phyloP scores from a whole-genome alignment of 2,888 invertebrate genomes.

The Scrobipalpa costella region DNA sequence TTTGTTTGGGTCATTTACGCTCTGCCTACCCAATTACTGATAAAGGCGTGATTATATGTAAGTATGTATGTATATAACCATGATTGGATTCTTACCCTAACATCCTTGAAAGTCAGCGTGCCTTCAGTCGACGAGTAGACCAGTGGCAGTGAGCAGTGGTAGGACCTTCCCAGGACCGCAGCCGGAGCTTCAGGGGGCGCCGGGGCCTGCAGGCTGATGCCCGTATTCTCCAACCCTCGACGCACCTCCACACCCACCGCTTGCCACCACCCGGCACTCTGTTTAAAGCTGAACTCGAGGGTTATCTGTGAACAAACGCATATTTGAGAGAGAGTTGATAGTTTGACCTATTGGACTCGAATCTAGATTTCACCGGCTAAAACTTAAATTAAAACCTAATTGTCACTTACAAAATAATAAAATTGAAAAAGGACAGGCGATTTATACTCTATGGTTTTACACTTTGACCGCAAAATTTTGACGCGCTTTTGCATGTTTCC shows the following conservation, averaged over 20 bases:
- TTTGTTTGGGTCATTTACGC: no score
- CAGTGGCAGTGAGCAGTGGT: constrained; percentile 76
- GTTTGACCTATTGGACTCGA: no score
- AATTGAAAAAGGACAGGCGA: no score
- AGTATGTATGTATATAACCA: no score
- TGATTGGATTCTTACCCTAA: constrained; percentile 70
- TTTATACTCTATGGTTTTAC: no score
- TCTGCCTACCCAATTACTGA: no score
- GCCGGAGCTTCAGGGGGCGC: constrained; percentile 67
- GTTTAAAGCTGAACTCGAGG: constrained; percentile 80
- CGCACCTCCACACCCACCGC: constrained; percentile 80
- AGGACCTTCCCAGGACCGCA: constrained; percentile 80
- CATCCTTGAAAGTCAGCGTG: constrained; percentile 70
- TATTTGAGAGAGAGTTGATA: background rate
- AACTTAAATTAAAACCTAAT: no score
- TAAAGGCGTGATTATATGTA: no score
- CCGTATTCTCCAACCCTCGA: constrained; percentile 66
- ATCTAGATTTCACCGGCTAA: no score
- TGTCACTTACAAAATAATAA: no score
- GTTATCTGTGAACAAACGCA: constrained; percentile 60
- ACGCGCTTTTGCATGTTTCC: no score
- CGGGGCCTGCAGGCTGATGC: constrained; percentile 62
- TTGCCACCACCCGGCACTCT: constrained; percentile 76
- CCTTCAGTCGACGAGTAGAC: constrained; percentile 70
- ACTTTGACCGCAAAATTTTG: no score